A percentile compares a stretch with the other conserved stretches of the same genome.
These are phyloP conservation scores for Alexandromys oeconomus DNA, from an alignment of 2,797 vertebrate species.

Conservation along the genomic window DNA sequence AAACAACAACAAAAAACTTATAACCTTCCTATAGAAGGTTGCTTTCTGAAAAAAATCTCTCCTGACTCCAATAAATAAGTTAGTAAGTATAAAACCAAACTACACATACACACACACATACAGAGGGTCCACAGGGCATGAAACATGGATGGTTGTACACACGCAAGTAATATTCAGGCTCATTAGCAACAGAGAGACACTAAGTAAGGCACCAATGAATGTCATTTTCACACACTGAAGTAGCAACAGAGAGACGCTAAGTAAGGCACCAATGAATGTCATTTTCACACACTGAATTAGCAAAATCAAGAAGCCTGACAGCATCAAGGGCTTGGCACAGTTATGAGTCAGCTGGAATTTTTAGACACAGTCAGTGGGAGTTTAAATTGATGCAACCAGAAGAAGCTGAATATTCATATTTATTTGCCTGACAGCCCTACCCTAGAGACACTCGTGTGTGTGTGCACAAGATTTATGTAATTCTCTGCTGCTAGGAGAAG, in stretches of 20 bases:
- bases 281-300: neutral
- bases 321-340: neutral
- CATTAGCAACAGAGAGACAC: neutral
- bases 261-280: neutral
- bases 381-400: slow-evolving; percentile 34
- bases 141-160: neutral
- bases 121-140: neutral
- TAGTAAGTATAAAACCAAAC: slow-evolving; percentile 26
- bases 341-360: slow-evolving; percentile 15
- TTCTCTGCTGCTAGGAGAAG: neutral
- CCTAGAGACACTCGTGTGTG: neutral
- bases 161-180: neutral
- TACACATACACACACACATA: neutral
- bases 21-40: neutral
- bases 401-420: neutral
- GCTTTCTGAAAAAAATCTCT: slow-evolving; percentile 10
- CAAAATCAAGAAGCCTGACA: slow-evolving; percentile 26
- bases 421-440: neutral
- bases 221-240: neutral
- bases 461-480: neutral
- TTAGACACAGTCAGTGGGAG: neutral
- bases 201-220: neutral
- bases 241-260: too few relatives aligned
- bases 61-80: slow-evolving; percentile 54
- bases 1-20: neutral